Evolutionary conservation across 2,888 invertebrate species (phyloP).

Genomic region (Heliconius ismenius): DNA sequence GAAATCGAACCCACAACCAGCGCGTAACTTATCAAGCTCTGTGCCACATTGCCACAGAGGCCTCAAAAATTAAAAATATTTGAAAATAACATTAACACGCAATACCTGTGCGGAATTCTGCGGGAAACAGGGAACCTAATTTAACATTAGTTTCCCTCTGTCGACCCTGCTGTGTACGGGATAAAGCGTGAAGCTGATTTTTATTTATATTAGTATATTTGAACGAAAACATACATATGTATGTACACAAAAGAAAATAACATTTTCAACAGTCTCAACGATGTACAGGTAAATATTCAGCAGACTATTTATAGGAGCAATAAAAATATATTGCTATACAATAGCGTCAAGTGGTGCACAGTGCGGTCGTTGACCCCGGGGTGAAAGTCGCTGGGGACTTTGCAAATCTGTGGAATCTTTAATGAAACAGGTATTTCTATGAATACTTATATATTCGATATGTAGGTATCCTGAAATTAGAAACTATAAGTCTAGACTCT

Average conservation of each 20-base stretch:
- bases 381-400: slow-evolving; percentile 35
- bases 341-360: slow-evolving; percentile 38
- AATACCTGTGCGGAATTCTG: too few species aligned
- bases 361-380: slow-evolving; percentile 32
- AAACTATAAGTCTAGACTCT: neutral
- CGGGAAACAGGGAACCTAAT: too few species aligned
- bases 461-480: slow-evolving; percentile 5
- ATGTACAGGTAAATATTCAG: slow-evolving; percentile 15
- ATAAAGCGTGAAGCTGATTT: too few species aligned
- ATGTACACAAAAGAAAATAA: neutral
- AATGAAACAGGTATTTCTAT: slow-evolving; percentile 4
- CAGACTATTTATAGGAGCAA: slow-evolving; percentile 37
- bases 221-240: neutral
- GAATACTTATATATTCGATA: neutral
- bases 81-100: too few species aligned
- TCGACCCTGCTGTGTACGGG: too few species aligned
- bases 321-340: slow-evolving; percentile 41
- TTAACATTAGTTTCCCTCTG: too few species aligned
- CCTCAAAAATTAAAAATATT: too few species aligned
- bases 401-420: slow-evolving; percentile 24
- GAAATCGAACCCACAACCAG: neutral
- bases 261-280: neutral
- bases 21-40: neutral
- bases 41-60: neutral
- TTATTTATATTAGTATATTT: too few species aligned